These are phyloP conservation scores for Sinella curviseta DNA, from an alignment of 1,140 invertebrate genomes.

Conservation along the genomic window DNA sequence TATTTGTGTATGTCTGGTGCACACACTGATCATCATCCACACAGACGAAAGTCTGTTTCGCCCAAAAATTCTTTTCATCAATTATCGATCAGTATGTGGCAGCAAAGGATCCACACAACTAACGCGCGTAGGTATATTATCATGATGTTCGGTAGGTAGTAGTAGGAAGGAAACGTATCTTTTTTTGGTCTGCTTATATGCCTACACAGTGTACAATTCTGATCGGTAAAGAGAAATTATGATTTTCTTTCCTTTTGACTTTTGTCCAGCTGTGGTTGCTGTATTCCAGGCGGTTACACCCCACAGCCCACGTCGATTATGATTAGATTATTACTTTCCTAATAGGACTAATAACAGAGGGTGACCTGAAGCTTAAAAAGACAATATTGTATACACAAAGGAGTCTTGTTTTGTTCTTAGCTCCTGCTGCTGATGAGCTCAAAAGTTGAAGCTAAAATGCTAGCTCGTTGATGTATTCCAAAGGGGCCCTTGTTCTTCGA, in stretches of 20 bases:
- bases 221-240: no score
- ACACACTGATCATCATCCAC: neutral
- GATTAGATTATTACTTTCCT: slow-evolving; percentile 24
- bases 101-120: neutral
- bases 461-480: neutral
- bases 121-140: neutral
- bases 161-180: neutral
- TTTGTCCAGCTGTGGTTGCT: slow-evolving; percentile 12
- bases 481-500: no score
- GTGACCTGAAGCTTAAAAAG: slow-evolving; percentile 4
- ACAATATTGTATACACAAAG: neutral
- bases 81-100: slow-evolving; percentile 23
- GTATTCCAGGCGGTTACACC: slow-evolving; percentile 18
- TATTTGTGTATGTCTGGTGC: neutral
- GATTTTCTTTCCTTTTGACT: neutral
- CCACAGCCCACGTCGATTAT: slow-evolving; percentile 21
- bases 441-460: neutral
- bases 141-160: no score
- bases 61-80: slow-evolving; percentile 24
- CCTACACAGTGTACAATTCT: no score
- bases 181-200: neutral
- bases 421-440: slow-evolving; percentile 3
- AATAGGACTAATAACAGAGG: slow-evolving; percentile 20
- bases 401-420: neutral
- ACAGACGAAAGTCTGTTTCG: slow-evolving; percentile 21